phyloP scores from a whole-genome alignment of 2,113 vertebrate genomes.

The Anser cygnoides region DNA sequence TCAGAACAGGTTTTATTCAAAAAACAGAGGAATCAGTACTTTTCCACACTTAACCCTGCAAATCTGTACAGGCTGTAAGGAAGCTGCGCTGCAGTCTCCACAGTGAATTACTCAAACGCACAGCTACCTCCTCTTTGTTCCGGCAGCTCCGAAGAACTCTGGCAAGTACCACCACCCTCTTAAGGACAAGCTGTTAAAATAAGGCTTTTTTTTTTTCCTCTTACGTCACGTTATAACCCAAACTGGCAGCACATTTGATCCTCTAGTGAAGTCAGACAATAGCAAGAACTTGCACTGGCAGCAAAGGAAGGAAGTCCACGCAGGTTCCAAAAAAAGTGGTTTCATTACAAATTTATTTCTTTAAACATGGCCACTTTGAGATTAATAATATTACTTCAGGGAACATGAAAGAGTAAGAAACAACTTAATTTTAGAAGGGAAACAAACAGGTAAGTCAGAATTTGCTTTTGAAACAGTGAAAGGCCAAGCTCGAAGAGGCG shows the following conservation, averaged over 20 bases:
- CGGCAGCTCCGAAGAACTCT: background rate
- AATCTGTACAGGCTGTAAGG: background rate
- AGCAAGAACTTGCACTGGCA: background rate
- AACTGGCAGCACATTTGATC: background rate
- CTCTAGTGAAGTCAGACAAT: background rate
- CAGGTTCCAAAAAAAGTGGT: background rate
- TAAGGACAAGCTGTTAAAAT: background rate
- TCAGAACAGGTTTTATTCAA: background rate
- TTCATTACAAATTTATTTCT: constrained; percentile 70
- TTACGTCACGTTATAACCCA: background rate
- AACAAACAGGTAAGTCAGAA: constrained; percentile 19
- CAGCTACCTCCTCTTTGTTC: background rate
- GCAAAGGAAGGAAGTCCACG: background rate
- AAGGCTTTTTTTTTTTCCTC: background rate
- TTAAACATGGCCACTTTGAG: constrained; percentile 60
- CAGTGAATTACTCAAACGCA: background rate
- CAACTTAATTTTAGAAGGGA: constrained; percentile 28
- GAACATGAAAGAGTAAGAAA: constrained; percentile 41
- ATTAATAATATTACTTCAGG: constrained; percentile 22
- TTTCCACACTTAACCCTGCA: background rate
- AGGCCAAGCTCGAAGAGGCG: constrained; percentile 33
- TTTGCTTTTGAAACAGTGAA: constrained; percentile 24
- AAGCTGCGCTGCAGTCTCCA: background rate
- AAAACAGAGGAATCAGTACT: background rate
- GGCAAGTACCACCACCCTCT: no score